Base-by-base conservation (phyloP, 2,113 vertebrate species). In the Orientallactaga bullata region DNA sequence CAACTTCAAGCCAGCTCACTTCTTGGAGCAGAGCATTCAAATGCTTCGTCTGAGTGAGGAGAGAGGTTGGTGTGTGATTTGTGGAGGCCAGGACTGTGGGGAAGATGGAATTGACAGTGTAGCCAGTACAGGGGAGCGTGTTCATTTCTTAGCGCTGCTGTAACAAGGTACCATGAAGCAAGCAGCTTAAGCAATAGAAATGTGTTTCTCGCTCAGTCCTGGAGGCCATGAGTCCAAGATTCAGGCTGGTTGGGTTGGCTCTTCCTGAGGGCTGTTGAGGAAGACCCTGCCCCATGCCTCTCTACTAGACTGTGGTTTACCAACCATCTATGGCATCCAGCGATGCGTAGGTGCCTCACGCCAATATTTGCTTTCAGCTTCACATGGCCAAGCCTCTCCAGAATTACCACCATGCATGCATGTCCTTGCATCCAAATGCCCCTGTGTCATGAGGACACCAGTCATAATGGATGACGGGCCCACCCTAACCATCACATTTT, bases 1-100 rank as follows among this genome's bases (percentile, higher is more conserved):
- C 85, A n/a, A 76, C 83, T 37, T 85, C 74, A 66, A 80, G 39
- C 23, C 3, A 24, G 60, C 47, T 58, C 26, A 12, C 24, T 77
- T 85, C 68, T 23, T 24, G 39, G 17, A 10, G 26, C 69, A 58
- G 76, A 90, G 83, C 66, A 35, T 66, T 85, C 81, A 83, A 69
- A 51, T 81, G 90, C 74, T 87, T 74, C 32, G 13, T 20, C 90
- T 61, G 26, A 71, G 20, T 65, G 47, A 72, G 42, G 65, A 3
- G 35, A 89, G 65, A 18, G 20, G 71, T 21, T 3, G 16, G 15
- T 2, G 11, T 35, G 26, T 11, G 60, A 39, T 26, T 83, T 37
- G 23, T 24, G 18, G 85, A 81, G 47, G 30, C 51, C 24, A n/a
- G 16, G 24, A 35, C 17, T 55, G 11, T 16, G 37, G 30, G 60